These are phyloP conservation scores for Steatocranus sp. DNA, from an alignment of 2,797 vertebrate species.

Conservation along the genomic window DNA sequence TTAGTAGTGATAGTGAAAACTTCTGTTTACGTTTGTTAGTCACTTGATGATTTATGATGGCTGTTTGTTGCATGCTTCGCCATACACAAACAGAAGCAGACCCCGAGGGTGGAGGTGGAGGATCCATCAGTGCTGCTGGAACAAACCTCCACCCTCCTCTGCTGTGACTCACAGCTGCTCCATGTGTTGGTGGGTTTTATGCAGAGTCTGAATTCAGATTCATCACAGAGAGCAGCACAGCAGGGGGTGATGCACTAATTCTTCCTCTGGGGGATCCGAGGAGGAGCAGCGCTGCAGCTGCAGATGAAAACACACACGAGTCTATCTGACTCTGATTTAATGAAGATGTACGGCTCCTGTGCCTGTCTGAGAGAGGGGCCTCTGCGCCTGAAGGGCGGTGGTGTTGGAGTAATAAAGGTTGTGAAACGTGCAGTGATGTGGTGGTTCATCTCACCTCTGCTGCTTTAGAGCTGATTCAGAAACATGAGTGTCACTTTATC, in stretches of 20 bases:
- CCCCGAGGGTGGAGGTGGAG: background rate
- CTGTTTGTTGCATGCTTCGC: background rate
- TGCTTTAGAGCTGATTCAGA: background rate
- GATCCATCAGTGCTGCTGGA: background rate
- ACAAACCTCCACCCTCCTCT: background rate
- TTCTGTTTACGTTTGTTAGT: background rate
- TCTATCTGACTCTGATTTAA: background rate
- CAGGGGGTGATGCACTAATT: background rate
- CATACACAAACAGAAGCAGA: background rate
- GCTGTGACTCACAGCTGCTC: background rate
- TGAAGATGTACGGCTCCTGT: background rate
- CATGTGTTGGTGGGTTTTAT: background rate
- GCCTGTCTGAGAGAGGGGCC: background rate
- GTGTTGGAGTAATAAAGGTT: fast-evolving
- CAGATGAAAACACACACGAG: background rate
- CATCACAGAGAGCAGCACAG: background rate
- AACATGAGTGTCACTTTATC: background rate
- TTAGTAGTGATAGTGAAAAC: background rate
- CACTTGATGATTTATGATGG: background rate
- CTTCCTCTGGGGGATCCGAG: background rate
- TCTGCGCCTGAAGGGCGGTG: background rate
- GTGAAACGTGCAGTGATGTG: background rate
- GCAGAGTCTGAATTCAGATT: background rate
- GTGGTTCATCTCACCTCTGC: background rate
- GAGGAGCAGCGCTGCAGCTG: background rate